Conservation (phyloP, 2,113 vertebrate species). For the Ceyx margarethae region DNA sequence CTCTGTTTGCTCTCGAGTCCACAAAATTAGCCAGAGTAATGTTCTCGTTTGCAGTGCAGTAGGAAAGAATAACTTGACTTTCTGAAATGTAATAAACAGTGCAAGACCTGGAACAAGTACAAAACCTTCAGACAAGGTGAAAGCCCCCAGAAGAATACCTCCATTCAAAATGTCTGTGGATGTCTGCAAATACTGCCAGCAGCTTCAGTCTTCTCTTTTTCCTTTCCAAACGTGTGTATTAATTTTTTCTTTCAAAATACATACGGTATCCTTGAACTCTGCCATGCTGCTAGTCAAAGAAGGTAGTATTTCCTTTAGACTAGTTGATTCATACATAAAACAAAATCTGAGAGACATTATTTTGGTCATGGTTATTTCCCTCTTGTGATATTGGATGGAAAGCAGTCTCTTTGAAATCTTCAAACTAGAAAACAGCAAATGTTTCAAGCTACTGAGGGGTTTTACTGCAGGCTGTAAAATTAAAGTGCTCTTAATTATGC, state of each 20-base stretch:
- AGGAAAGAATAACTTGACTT: conserved; percentile 63
- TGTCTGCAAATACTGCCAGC: conserved; percentile 63
- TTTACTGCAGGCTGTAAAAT: not conserved
- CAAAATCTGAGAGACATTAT: conserved; percentile 33
- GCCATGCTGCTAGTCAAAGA: not conserved
- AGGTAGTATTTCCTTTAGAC: conserved; percentile 52
- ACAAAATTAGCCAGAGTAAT: conserved; percentile 40
- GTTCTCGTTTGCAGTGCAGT: conserved; percentile 47
- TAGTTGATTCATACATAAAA: conserved; percentile 44
- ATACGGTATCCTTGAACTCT: conserved; percentile 36
- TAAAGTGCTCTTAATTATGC: not conserved
- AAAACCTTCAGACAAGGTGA: conserved; percentile 65
- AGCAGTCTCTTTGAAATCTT: not conserved
- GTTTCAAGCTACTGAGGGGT: not conserved
- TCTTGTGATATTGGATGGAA: conserved; percentile 7
- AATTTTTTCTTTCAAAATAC: conserved; percentile 55
- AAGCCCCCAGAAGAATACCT: conserved; percentile 63
- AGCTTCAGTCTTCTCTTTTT: conserved; percentile 44
- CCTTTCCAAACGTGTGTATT: conserved; percentile 55
- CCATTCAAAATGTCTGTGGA: conserved; percentile 60
- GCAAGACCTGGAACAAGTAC: conserved; percentile 47
- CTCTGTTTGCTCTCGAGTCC: conserved; percentile 42
- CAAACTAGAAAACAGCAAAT: not conserved
- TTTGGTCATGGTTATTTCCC: conserved; percentile 37
- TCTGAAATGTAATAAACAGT: conserved; percentile 55